Conservation (phyloP, 2,113 vertebrate genomes). For the Laterallus jamaicensis region DNA sequence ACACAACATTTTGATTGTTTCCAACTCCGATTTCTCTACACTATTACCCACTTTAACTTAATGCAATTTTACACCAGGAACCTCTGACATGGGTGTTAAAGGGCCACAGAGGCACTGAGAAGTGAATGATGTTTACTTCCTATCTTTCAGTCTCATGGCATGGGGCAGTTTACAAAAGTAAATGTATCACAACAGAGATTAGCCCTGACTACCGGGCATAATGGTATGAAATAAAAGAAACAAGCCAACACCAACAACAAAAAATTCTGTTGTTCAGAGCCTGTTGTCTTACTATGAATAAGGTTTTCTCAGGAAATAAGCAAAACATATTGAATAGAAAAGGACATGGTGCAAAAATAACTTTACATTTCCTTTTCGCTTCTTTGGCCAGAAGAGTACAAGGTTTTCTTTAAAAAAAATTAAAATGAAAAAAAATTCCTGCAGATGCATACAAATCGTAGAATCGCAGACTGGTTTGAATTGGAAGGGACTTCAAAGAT, state of each 20-base stretch:
- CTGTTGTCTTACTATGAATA: background rate
- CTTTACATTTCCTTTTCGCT: background rate
- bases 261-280: background rate
- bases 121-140: background rate
- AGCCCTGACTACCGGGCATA: background rate
- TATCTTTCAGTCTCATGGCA: background rate
- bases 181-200: background rate
- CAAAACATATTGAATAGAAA: background rate
- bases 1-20: conserved; percentile 3
- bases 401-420: background rate
- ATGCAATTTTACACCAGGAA: conserved; percentile 6
- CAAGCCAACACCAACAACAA: background rate
- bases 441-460: background rate
- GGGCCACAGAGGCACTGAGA: background rate
- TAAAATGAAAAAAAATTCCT: background rate
- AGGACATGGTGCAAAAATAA: background rate
- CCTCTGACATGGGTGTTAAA: background rate
- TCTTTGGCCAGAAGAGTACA: background rate
- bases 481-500: no score
- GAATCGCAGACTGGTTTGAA: no score
- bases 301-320: background rate
- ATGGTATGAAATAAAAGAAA: background rate
- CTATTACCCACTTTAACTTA: background rate
- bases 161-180: background rate
- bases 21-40: conserved; percentile 7